Evolutionary conservation across 2,113 vertebrate genomes (phyloP), one percentile per base, ranked within the genome.

Genomic region (Gallinago media): DNA sequence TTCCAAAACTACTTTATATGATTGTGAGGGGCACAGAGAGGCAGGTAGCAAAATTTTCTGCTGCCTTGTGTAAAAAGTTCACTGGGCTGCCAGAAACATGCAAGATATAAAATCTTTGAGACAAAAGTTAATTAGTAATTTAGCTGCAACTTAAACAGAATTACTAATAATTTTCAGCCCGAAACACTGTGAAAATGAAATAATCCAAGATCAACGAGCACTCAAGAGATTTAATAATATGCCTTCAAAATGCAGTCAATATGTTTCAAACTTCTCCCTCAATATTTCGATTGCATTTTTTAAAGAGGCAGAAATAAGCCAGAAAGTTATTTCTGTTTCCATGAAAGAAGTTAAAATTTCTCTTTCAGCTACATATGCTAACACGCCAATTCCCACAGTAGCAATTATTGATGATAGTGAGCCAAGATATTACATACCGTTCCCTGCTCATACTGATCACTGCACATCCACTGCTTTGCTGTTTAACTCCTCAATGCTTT

Each of bases 211-310:
- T 91, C 96, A 87, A 94, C 88, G 73, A 80, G 75, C 27, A 32
- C 81, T 94, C 94, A 84, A 92, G 92, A 94, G 85, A 89, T 85
- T 85, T 75, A 96, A 84, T 95, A 96, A 92, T 58, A 94, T 42
- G 79, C 58, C 77, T 92, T 95, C 90, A 95, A 96, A 66, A 91
- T 93, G 94, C 84, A 88, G 91, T 94, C 96, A 93, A 75, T 92
- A 86, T 47, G 73, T 95, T 94, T 93, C 78, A 94, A 89, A 92
- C 67, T 92, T 96, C 87, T 92, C 89, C 67, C 75, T 90, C 81
- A 89, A 92, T 94, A 89, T 95, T 96, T 89, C 34, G 6, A 96
- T 85, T 67, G 81, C 61, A 65, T 72, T 92, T 89, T 74, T 81
- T 65, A 76, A 92, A 93, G 54, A 77, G 59, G 74, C 97, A 94